Base-by-base conservation (phyloP, 2,888 invertebrate genomes). In the Eupithecia pulchellata region DNA sequence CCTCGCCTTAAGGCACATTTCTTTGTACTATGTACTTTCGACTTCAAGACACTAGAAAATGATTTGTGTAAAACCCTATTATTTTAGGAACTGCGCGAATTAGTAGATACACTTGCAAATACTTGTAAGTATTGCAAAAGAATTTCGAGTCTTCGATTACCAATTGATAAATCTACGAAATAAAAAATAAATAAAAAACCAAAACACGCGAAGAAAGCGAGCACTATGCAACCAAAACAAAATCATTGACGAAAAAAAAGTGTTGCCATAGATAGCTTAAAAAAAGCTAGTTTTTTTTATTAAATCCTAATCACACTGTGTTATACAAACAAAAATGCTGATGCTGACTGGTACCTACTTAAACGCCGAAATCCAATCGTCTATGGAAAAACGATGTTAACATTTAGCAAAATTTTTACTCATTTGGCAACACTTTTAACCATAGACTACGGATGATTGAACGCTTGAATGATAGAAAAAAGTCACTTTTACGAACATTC, bases 1-100 rank as follows among this genome's bases (percentile, higher is more conserved):
- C n/a, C n/a, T n/a, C n/a, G n/a, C n/a, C n/a, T n/a, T n/a, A 61
- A 29, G 61, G 32, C 61, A 61, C 61, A 36, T 61, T 61, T 32
- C 32, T 61, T 61, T 61, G 61, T 61, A 61, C 34, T 57, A 0
- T 11, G 30, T 60, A 60, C 58, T 60, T 58, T 60, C 8, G 52
- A 11, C 13, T 52, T 25, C 25, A 13, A 20, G 13, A 52, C 52
- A 52, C 52, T 20, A 52, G 52, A 52, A 52, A 52, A 25, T 25
- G 25, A 25, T 25, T 25, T 25, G 52, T 25, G 11, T 11, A 52
- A 25, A 20, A 20, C 1, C 4, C 11, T 25, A 52, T 9, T 47
- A 52, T 25, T 52, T 11, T 25, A 52, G 25, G 52, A 11, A 25
- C 52, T 52, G 42, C 20, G 11, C 20, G 4, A 13, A n/a, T 13